Conservation (phyloP, 2,888 invertebrate genomes). For the Temnothorax rugatulus region DNA sequence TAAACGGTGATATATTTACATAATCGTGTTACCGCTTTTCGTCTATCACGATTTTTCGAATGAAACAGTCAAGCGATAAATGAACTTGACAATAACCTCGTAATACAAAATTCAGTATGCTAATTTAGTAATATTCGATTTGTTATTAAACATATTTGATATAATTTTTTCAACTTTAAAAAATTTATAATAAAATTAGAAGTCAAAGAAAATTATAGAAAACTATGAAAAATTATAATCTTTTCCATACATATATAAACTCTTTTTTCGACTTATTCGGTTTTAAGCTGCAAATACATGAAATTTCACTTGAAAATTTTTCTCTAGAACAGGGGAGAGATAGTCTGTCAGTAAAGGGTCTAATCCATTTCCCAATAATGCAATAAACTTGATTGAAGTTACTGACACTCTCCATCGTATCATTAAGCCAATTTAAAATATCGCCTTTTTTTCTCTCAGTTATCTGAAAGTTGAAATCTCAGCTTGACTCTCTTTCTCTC, state of each 20-base stretch:
- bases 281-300: background rate
- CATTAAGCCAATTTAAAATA: constrained; percentile 34
- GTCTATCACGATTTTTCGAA: background rate
- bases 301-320: constrained; percentile 25
- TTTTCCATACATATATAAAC: background rate
- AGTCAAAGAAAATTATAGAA: background rate
- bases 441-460: background rate
- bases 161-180: background rate
- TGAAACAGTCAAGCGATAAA: background rate
- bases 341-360: background rate
- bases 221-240: background rate
- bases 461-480: constrained; percentile 17
- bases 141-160: background rate
- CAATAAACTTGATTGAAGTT: constrained; percentile 19
- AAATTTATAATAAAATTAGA: background rate
- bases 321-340: background rate
- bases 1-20: constrained; percentile 33
- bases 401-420: constrained; percentile 12
- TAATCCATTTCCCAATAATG: constrained; percentile 14
- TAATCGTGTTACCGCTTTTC: background rate
- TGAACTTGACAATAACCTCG: background rate
- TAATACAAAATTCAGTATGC: background rate
- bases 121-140: background rate
- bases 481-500: background rate
- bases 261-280: background rate